A percentile compares a stretch with the other conserved stretches of the same genome.
phyloP scores from a whole-genome alignment of 2,888 invertebrate species.

The Alentia gelatinosa region DNA sequence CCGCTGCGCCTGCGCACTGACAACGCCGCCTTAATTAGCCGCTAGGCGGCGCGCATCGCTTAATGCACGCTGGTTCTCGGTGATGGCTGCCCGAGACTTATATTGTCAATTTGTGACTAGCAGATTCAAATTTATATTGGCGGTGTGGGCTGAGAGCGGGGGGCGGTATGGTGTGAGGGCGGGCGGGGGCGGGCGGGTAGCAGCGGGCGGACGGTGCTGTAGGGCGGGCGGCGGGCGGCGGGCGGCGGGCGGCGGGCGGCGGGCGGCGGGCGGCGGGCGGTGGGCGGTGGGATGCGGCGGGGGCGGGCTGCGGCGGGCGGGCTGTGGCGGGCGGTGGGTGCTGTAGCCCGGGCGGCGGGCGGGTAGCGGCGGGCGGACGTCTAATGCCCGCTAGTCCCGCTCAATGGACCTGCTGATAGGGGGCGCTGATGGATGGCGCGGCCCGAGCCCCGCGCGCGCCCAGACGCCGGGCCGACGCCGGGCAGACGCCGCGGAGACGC shows the following conservation, averaged over 20 bases:
- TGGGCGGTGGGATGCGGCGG: not conserved
- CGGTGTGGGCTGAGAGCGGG: not conserved
- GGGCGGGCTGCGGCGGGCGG: not conserved
- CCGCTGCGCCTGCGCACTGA: not conserved
- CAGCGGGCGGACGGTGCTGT: not conserved
- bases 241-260: not conserved
- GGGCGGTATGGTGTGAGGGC: not conserved
- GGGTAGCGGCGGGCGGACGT: no score
- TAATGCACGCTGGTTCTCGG: not conserved
- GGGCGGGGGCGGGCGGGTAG: not conserved
- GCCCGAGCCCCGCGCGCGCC: not conserved
- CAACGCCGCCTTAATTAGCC: conserved; percentile 12
- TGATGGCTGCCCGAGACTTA: conserved; percentile 4
- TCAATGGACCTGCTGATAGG: conserved; percentile 35
- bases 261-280: not conserved
- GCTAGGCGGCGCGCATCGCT: not conserved
- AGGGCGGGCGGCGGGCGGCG: not conserved
- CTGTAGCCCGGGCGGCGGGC: not conserved
- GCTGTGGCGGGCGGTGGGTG: not conserved
- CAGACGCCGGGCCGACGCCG: not conserved
- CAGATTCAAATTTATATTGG: conserved; percentile 53
- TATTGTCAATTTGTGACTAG: conserved; percentile 49
- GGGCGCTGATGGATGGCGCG: no score
- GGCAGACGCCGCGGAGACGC: no score
- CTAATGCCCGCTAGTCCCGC: conserved; percentile 37